Evolutionary conservation across 2,888 invertebrate species (phyloP).

Genomic region (Entomobrya multifasciata): DNA sequence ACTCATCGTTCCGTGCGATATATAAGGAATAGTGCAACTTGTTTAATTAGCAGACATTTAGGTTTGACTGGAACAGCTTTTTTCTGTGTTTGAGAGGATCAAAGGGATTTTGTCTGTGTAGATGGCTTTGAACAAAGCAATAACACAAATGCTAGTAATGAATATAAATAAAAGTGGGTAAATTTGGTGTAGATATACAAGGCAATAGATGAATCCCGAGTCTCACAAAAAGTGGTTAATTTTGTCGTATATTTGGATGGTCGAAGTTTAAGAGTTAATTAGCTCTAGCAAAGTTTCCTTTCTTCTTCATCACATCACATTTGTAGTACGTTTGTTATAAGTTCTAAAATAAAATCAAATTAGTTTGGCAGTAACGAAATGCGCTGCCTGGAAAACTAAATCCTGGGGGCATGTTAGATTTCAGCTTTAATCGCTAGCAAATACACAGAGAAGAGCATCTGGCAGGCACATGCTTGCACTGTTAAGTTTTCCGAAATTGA

Average conservation of each 20-base stretch:
- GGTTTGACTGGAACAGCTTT: not conserved
- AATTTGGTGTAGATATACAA: no score
- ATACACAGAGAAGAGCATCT: not conserved
- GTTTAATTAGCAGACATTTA: conserved; percentile 23
- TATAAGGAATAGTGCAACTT: not conserved
- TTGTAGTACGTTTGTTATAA: not conserved
- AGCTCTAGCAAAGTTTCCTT: no score
- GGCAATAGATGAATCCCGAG: no score
- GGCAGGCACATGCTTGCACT: conserved; percentile 3
- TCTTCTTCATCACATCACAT: no score
- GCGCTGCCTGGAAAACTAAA: conserved; percentile 2
- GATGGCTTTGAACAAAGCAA: not conserved
- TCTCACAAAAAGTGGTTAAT: no score
- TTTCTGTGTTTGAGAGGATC: not conserved
- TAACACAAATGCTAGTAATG: not conserved
- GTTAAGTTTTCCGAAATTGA: no score
- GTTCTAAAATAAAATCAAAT: conserved; percentile 24
- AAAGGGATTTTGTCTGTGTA: not conserved
- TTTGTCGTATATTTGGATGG: no score
- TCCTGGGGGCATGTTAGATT: not conserved
- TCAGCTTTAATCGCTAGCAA: not conserved
- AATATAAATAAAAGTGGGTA: not conserved
- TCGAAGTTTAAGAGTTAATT: no score
- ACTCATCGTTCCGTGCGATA: not conserved
- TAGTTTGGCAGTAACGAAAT: conserved; percentile 15